Base-by-base conservation (phyloP, 2,888 invertebrate species). In the Tortrix viridana region DNA sequence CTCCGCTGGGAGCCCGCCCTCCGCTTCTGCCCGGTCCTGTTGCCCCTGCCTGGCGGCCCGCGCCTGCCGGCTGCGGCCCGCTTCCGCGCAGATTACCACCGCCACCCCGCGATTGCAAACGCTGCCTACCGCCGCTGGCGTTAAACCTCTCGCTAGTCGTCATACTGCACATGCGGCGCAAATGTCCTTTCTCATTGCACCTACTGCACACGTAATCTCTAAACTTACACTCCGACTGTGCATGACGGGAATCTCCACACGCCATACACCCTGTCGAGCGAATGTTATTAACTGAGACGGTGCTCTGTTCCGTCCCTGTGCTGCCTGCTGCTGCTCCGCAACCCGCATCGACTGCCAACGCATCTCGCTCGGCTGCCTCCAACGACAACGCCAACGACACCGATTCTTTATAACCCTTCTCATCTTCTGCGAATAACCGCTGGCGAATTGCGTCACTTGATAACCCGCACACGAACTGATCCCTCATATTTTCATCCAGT, bases 361-460 rank as follows among this genome's bases (percentile, higher is more conserved):
- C 3, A 23, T 58, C 41, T 16, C 41, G 22, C 26, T 58, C 58
- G 6, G 58, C 58, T 23, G 58, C 49, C n/a, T 58, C 58, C 16
- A 58, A 14, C 18, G 58, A n/a, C 2, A 26, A 43, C 14, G 58
- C 58, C 3, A 43, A 6, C 16, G 16, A 43, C 4, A 58, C 41
- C 19, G 57, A 38, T 12, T 19, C n/a, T 9, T 18, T 38, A n/a
- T 57, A 57, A 9, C 38, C 37, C 22, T 49, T n/a, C 5, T 23
- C 23, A 2, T 49, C 18, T 14, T 56, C 56, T 4, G 56, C 56
- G 16, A 56, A 56, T 1, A 56, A 9, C 16, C 56, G 18, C 37
- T 56, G 56, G 2, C 56, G 56, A 47, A 48, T 47, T 9, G 20
- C 19, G n/a, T 56, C 47, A 16, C 47, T 56, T 0, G 7, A 22